Base-by-base conservation (phyloP, 2,888 invertebrate species). In the Shargacucullia verbasci region DNA sequence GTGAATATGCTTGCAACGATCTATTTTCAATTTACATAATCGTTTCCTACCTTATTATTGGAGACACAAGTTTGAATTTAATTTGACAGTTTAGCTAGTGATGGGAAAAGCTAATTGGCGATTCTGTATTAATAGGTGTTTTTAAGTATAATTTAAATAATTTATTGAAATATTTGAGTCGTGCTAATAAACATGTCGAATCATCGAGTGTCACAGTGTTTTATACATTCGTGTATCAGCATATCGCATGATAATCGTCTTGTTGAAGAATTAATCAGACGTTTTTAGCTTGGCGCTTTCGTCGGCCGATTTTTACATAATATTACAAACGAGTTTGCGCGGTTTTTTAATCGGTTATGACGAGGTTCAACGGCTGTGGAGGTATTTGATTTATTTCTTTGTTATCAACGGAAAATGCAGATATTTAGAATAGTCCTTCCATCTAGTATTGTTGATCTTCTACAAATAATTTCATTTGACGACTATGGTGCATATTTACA, bases 181-280 rank as follows among this genome's bases (percentile, higher is more conserved):
- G 73, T 72, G 65, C 79, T 83, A 87, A 88, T 89, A 89, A 86
- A 88, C 82, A 86, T 84, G 82, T 87, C 85, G 61, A 48, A 55
- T 77, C 71, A 69, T 46, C 38, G 49, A 63, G 45, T 70, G 65
- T 70, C 66, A 53, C 57, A 43, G 64, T 57, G 64, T 76, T 63
- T 69, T 73, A 73, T 73, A 73, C 70, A 74, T 77, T 79, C 77
- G 67, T 78, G 76, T 81, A 81, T 80, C 76, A 76, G 76, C 74
- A 72, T 81, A 76, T 80, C 71, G 69, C 69, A 78, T 78, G 76
- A 81, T 85, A 83, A 87, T 83, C 82, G 77, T 27, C 56, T 70
- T 70, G 75, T 79, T 69, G 70, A 70, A 68, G 65, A 80, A 84
- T 84, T 79, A 82, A 80, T 83, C 79, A 79, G 67, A 58, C 55